Percentiles rank a stretch among this genome's conserved stretches.
Evolutionary conservation across 35 echinoderm and acorn worm genomes (phyloP).

Genomic region (Lytechinus pictus): DNA sequence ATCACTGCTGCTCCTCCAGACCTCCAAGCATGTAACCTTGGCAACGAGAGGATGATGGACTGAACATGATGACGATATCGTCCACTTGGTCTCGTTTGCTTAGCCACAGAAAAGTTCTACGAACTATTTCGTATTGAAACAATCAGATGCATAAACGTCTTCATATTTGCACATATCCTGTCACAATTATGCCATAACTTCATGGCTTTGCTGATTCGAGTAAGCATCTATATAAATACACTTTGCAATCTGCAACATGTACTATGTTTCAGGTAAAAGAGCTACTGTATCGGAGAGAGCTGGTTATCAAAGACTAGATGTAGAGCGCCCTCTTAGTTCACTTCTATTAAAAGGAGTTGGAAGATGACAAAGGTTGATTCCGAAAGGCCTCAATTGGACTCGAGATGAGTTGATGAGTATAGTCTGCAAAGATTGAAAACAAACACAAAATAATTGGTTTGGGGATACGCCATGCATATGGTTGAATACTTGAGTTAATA

Average conservation of each 20-base stretch:
- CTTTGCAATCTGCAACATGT: not conserved
- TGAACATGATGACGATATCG: not conserved
- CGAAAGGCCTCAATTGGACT: constrained; percentile 31
- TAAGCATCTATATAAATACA: not conserved
- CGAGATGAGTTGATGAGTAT: constrained; percentile 33
- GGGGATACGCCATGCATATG: not conserved
- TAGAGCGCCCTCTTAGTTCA: not conserved
- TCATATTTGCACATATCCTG: not conserved
- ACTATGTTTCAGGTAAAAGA: not conserved
- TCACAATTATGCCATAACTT: not conserved
- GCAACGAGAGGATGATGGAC: not conserved
- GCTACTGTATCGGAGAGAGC: not conserved
- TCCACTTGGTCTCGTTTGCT: not conserved
- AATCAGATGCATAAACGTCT: not conserved
- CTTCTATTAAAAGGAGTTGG: not conserved
- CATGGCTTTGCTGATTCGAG: not conserved
- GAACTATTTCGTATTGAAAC: not conserved
- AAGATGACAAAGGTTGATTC: constrained; percentile 4
- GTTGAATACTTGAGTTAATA: not conserved
- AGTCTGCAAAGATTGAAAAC: constrained; percentile 16
- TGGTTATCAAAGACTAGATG: not conserved
- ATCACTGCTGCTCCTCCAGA: not conserved
- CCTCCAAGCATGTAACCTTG: not conserved
- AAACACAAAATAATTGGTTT: not conserved
- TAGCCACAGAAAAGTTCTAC: not conserved